Conservation (phyloP, 2,888 invertebrate genomes). For the Corbicula japonica region DNA sequence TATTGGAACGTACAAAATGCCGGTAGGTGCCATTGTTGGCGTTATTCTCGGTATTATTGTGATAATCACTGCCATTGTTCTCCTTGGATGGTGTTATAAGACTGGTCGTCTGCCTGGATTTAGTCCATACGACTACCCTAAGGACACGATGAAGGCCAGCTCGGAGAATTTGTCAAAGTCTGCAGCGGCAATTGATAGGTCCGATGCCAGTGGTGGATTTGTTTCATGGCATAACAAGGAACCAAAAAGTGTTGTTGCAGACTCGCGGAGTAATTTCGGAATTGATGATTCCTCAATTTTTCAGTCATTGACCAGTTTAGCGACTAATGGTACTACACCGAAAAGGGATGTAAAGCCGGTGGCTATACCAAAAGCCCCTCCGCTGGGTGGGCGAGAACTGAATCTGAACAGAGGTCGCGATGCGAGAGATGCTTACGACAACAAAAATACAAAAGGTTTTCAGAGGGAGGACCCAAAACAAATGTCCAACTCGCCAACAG, state of each 20-base stretch:
- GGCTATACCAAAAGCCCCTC: too few relatives aligned
- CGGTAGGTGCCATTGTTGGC: constrained; percentile 78
- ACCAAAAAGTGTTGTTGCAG: constrained; percentile 30
- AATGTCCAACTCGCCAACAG: constrained; percentile 53
- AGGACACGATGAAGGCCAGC: constrained; percentile 3
- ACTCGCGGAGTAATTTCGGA: constrained; percentile 60
- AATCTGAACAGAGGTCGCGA: too few relatives aligned
- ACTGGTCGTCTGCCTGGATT: constrained; percentile 70
- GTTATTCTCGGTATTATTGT: constrained; percentile 75
- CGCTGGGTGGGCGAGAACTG: too few relatives aligned
- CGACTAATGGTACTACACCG: constrained; percentile 2
- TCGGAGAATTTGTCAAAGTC: constrained; percentile 25
- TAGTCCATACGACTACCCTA: constrained; percentile 30
- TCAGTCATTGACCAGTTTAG: constrained; percentile 61
- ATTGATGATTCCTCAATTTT: constrained; percentile 62
- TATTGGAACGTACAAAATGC: constrained; percentile 67
- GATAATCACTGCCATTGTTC: constrained; percentile 70
- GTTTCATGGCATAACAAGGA: constrained; percentile 61
- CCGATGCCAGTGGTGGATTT: constrained; percentile 44
- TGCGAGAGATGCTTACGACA: too few relatives aligned
- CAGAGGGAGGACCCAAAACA: constrained; percentile 47
- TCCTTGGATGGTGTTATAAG: constrained; percentile 79
- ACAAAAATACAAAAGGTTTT: constrained; percentile 36
- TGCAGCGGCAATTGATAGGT: constrained; percentile 1
- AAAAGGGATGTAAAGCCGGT: constrained; percentile 5